phyloP scores from a whole-genome alignment of 1,140 invertebrate genomes.

The Lepidotrigona ventralis region DNA sequence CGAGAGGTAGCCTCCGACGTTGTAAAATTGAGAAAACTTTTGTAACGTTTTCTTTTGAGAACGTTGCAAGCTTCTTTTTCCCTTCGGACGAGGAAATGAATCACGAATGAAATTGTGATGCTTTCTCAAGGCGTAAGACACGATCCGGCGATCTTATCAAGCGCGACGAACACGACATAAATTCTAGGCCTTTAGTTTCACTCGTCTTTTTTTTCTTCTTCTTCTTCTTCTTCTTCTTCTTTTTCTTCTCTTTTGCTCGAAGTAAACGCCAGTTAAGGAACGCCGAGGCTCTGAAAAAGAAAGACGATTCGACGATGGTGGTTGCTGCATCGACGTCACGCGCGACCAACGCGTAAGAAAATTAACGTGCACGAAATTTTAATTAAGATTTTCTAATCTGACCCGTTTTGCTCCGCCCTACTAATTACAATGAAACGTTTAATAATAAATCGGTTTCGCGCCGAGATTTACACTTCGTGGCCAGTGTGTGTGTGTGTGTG shows the following conservation, averaged over 20 bases:
- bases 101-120: conserved; percentile 7
- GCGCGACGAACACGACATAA: background rate
- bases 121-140: background rate
- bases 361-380: conserved; percentile 71
- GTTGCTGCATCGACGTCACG: conserved; percentile 36
- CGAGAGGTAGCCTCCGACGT: too few relatives aligned
- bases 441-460: conserved; percentile 52
- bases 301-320: background rate
- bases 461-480: conserved; percentile 56
- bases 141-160: background rate
- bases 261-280: background rate
- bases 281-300: background rate
- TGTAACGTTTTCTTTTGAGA: background rate
- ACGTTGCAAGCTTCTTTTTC: background rate
- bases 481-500: conserved; percentile 18
- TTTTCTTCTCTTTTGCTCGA: background rate
- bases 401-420: conserved; percentile 30
- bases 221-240: too few relatives aligned
- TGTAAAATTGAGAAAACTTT: background rate
- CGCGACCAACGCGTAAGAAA: conserved; percentile 32
- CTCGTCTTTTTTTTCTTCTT: background rate
- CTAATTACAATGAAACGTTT: conserved; percentile 66
- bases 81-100: background rate
- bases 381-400: conserved; percentile 70
- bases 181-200: background rate